Evolutionary conservation across 2,113 vertebrate genomes (phyloP), one percentile per base, ranked within the genome.

Genomic region (Lagopus muta): DNA sequence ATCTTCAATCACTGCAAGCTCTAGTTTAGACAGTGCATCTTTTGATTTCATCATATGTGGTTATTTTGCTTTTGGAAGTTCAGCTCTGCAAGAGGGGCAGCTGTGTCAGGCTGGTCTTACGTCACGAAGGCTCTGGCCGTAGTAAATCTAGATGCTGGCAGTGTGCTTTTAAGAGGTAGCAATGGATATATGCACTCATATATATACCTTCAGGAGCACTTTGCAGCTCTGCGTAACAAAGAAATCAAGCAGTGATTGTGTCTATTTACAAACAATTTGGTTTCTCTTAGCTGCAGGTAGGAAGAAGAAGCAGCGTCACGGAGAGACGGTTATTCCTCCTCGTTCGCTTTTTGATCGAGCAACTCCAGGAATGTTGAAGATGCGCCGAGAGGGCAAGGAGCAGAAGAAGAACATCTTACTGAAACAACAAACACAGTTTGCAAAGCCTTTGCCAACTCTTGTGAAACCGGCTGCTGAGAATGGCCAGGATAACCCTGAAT

Each of bases 371-470:
- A 98, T 99, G 97, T 77, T 99, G 60, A 99, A 99, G 95, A 98
- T 98, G 93, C 98, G 99, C 20, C 96, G 99, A 8, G 99, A 99
- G 93, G 97, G 98, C 67, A 99, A 99, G 88, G 99, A 99, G 87
- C 99, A 99, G 88, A 99, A 99, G 95, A 99, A 99, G 97, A 99
- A 98, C 96, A 98, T 99, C 92, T 98, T 99, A 70, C 95, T 99
- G 86, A 99, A 99, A 85, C 99, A 99, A 65, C 98, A 99, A 89
- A 98, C 98, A 1, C 98, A 98, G 27, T 99, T 99, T 79, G 98
- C 99, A 83, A 99, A 99, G 89, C 98, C 99, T 19, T 95, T 99
- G 52, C 99, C 99, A 4, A 98, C 99, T 9, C 97, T 99, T 89
- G 98, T 98, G 94, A 99, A 99, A 95, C 98, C 98, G 21, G 98